Evolutionary conservation across 2,888 invertebrate species (phyloP).

Genomic region (Hetaerina titia): DNA sequence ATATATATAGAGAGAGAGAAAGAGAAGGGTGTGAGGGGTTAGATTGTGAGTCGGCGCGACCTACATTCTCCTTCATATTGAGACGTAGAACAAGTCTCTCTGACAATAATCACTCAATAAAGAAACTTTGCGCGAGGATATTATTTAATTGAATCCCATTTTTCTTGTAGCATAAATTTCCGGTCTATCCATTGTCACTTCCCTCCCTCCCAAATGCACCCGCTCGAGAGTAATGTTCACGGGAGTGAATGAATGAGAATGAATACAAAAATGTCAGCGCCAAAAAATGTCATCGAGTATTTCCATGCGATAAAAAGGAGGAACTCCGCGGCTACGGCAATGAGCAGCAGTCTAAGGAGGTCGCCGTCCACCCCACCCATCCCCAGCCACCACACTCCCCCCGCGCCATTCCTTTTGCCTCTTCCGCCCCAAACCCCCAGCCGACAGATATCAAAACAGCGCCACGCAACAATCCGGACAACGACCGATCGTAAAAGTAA

Average conservation of each 20-base stretch:
- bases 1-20: too few relatives aligned
- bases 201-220: neutral
- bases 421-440: neutral
- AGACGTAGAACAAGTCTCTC: neutral
- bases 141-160: constrained; percentile 11
- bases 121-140: neutral
- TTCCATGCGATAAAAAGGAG: constrained; percentile 12
- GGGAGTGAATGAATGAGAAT: neutral
- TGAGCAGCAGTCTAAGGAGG: neutral
- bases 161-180: neutral
- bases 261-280: neutral
- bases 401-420: too few relatives aligned
- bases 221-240: neutral
- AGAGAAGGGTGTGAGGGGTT: too few relatives aligned
- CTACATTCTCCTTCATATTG: neutral
- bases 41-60: neutral
- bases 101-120: constrained; percentile 1
- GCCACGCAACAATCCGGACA: constrained; percentile 21
- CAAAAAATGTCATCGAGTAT: neutral
- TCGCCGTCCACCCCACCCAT: too few relatives aligned
- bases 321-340: neutral
- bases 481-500: constrained; percentile 30
- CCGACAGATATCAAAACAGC: neutral
- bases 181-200: neutral
- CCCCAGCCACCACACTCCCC: too few relatives aligned